Percentiles rank a stretch among this genome's conserved stretches.
phyloP scores from a whole-genome alignment of 2,797 vertebrate genomes.

The Thripadectes ignobilis region DNA sequence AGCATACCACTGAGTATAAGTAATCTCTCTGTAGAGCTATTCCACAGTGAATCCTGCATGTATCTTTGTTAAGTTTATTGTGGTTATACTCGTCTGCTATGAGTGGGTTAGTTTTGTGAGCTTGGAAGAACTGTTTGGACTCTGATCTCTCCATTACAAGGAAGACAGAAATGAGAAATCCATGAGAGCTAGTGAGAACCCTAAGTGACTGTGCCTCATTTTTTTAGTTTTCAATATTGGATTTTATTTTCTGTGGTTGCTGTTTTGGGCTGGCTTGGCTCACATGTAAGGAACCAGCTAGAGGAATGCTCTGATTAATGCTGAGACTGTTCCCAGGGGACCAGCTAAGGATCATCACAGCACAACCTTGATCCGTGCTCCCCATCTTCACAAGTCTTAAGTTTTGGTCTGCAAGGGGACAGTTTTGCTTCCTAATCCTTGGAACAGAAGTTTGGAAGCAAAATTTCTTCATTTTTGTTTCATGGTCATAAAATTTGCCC shows the following conservation, averaged over 20 bases:
- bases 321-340: not conserved
- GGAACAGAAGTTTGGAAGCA: not conserved
- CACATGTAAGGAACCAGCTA: not conserved
- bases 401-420: not conserved
- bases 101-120: not conserved
- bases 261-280: not conserved
- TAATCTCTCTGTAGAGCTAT: not conserved
- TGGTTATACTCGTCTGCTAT: not conserved
- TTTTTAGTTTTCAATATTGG: not conserved
- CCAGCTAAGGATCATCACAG: not conserved
- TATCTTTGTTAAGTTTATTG: not conserved
- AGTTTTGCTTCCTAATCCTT: not conserved
- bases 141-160: not conserved
- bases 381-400: not conserved
- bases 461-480: not conserved
- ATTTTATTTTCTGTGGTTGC: not conserved
- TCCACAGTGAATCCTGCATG: not conserved
- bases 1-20: not conserved
- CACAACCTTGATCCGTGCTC: rapidly evolving
- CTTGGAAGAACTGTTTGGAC: not conserved
- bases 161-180: not conserved
- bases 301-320: not conserved
- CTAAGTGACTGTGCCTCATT: not conserved
- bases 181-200: not conserved
- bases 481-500: not conserved